These are phyloP conservation scores for Parochlus steinenii DNA, from an alignment of 2,888 invertebrate genomes.

Conservation along the genomic window DNA sequence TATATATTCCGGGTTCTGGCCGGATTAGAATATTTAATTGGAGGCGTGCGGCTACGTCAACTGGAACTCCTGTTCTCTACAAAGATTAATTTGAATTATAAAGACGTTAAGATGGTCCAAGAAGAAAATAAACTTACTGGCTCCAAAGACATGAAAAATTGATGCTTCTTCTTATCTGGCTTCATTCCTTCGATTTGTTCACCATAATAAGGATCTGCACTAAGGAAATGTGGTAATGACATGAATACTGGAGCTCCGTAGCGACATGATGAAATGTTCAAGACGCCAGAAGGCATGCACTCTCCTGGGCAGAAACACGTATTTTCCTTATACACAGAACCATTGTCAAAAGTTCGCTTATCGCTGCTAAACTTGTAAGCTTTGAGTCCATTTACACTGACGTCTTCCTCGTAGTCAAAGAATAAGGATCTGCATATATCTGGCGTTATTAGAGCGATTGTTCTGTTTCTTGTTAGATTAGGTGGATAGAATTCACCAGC, in stretches of 20 bases:
- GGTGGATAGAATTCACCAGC: conserved; percentile 69
- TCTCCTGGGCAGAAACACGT: conserved; percentile 49
- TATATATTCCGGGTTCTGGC: conserved; percentile 35
- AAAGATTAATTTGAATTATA: conserved; percentile 19
- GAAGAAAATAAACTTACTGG: conserved; percentile 35
- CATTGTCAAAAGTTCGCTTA: conserved; percentile 46
- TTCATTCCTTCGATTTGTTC: conserved; percentile 42
- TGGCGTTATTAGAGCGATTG: conserved; percentile 49
- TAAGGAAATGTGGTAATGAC: conserved; percentile 59
- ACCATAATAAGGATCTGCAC: conserved; percentile 43
- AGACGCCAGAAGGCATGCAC: conserved; percentile 45
- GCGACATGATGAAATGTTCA: conserved; percentile 52
- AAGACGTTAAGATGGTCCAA: not conserved
- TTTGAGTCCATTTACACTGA: conserved; percentile 37
- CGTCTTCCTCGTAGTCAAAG: conserved; percentile 42
- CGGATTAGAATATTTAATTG: conserved; percentile 53
- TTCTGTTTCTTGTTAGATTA: conserved; percentile 36
- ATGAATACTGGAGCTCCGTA: conserved; percentile 58
- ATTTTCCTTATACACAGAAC: conserved; percentile 34
- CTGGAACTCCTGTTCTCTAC: conserved; percentile 51
- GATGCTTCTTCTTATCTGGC: conserved; percentile 45
- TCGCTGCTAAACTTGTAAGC: conserved; percentile 53
- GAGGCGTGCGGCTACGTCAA: conserved; percentile 49
- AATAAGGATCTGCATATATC: conserved; percentile 58
- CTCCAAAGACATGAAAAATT: conserved; percentile 50